A percentile compares a stretch with the other conserved stretches of the same genome.
phyloP scores from a whole-genome alignment of 2,888 invertebrate genomes.

The Meloe dianella region DNA sequence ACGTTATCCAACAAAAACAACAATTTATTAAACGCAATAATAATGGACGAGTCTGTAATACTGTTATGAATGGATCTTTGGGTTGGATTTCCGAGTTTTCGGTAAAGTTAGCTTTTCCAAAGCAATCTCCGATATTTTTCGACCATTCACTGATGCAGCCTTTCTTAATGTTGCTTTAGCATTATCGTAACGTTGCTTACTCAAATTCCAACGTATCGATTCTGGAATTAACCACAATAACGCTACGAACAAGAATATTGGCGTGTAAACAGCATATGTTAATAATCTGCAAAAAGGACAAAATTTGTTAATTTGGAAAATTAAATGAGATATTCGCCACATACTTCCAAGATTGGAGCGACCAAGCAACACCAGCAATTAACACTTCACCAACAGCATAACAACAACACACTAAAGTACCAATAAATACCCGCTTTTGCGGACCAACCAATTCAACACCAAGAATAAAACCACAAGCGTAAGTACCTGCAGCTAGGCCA shows the following conservation, averaged over 20 bases:
- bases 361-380: constrained; percentile 72
- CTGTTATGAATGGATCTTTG: constrained; percentile 52
- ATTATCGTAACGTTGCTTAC: constrained; percentile 64
- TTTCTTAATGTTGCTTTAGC: constrained; percentile 66
- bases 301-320: constrained; percentile 10
- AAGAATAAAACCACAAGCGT: constrained; percentile 74
- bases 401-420: constrained; percentile 73
- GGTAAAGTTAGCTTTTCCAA: constrained; percentile 47
- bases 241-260: constrained; percentile 70
- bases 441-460: constrained; percentile 77
- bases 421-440: constrained; percentile 72
- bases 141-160: constrained; percentile 69
- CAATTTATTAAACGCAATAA: constrained; percentile 67
- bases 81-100: constrained; percentile 21
- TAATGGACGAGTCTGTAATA: constrained; percentile 63
- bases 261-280: constrained; percentile 65
- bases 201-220: constrained; percentile 78
- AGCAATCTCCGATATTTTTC: constrained; percentile 48
- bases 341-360: constrained; percentile 71
- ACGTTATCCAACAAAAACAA: constrained; percentile 81
- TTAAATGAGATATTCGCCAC: too few relatives aligned
- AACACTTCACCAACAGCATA: constrained; percentile 74
- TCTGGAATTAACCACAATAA: constrained; percentile 75
- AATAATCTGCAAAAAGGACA: constrained; percentile 17
- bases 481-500: constrained; percentile 71